Evolutionary conservation across 2,113 vertebrate species (phyloP).

Genomic region (Monarcha castaneiventris): DNA sequence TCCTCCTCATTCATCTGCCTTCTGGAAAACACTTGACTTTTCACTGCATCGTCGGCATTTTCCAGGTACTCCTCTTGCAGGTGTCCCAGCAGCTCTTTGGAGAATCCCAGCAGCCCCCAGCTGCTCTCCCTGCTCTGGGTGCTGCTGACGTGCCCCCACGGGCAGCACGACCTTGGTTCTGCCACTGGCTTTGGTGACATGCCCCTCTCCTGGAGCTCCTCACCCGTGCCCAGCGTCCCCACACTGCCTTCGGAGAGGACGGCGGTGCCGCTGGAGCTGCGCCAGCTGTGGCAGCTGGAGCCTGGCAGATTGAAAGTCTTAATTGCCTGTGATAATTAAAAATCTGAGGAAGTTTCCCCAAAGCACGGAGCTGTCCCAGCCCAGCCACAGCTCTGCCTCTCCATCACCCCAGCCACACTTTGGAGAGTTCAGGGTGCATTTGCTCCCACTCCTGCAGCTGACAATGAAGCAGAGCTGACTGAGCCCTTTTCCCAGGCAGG

Average conservation of each 20-base stretch:
- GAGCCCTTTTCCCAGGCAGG: neutral
- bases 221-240: neutral
- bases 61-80: neutral
- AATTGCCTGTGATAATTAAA: slow-evolving; percentile 54
- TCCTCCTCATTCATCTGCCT: neutral
- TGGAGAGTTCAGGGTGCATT: neutral
- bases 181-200: neutral
- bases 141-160: fast-evolving
- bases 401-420: neutral
- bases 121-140: neutral
- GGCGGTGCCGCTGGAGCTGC: neutral
- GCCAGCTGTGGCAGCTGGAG: slow-evolving; percentile 31
- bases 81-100: fast-evolving
- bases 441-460: neutral
- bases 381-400: neutral
- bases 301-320: slow-evolving; percentile 54
- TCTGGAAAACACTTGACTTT: neutral
- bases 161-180: neutral
- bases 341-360: slow-evolving; percentile 42
- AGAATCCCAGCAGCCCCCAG: neutral
- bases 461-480: neutral
- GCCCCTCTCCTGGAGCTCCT: neutral
- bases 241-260: fast-evolving
- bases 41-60: neutral
- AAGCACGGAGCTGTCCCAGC: neutral